Evolutionary conservation across 2,797 vertebrate genomes (phyloP), one percentile per base, ranked within the genome.

Genomic region (Lagodon rhomboides): DNA sequence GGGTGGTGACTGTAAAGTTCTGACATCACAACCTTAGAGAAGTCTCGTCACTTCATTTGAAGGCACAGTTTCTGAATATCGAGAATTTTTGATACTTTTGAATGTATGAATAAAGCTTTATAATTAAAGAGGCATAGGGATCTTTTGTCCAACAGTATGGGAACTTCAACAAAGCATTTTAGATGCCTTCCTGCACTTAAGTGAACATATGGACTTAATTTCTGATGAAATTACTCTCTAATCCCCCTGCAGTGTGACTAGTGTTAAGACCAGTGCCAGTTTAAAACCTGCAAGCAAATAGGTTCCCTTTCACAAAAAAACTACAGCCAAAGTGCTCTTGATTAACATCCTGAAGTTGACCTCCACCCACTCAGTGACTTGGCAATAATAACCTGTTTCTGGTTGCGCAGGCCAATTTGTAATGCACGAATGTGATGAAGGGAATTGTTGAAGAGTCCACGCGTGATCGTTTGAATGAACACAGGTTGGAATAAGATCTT

Each of bases 391-490:
- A 41, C 1, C 27, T 38, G 38, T 38, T 38, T 44, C 9, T 11
- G n/a, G 50, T 30, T 74, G 51, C 44, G 51, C 55, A 22, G 66
- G 12, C 27, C 20, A 11, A 18, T 74, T 47, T 67, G 34, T 43
- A 41, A 16, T 46, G 68, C 27, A 41, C 56, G 49, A 72, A 60
- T 64, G 50, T 69, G 34, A 73, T 58, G 54, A 27, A 49, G 25
- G 55, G 15, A 54, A 17, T 22, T 46, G 54, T 44, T 64, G 23
- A 80, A 78, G 78, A 63, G 50, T 60, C n/a, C 67, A 76, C 23
- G 27, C 61, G 53, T 38, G 65, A 54, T 82, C 55, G 50, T 22
- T 12, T 44, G 34, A 83, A 84, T 83, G 80, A 73, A 80, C 60
- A 22, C 47, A 64, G 59, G 70, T 23, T 73, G 60, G 54, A 82